A percentile compares a stretch with the other conserved stretches of the same genome.
Evolutionary conservation across 2,888 invertebrate species (phyloP).

Genomic region (Hedychridium roseum): DNA sequence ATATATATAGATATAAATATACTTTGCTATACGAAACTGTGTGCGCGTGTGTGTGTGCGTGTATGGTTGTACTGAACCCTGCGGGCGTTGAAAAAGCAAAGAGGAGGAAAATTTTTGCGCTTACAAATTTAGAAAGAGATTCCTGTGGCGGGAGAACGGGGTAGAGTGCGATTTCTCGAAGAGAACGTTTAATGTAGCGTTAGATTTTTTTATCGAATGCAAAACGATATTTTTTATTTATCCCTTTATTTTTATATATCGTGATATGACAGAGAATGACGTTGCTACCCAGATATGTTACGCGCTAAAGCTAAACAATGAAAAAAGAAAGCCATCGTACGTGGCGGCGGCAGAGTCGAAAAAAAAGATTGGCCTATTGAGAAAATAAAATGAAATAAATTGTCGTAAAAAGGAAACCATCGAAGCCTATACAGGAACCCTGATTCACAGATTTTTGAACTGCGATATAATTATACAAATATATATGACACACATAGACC

Average conservation of each 20-base stretch:
- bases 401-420: conserved; percentile 12
- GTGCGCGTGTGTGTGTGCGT: no score
- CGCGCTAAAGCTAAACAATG: conserved; percentile 5
- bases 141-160: not conserved
- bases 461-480: conserved; percentile 25
- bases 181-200: conserved; percentile 27
- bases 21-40: conserved; percentile 31
- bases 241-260: conserved; percentile 58
- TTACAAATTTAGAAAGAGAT: conserved; percentile 1
- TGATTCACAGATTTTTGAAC: conserved; percentile 29
- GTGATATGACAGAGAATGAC: conserved; percentile 18
- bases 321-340: conserved; percentile 6
- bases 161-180: conserved; percentile 10
- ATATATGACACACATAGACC: conserved; percentile 39
- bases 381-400: conserved; percentile 8
- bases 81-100: conserved; percentile 2
- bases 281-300: conserved; percentile 27
- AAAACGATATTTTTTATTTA: conserved; percentile 58
- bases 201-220: conserved; percentile 51
- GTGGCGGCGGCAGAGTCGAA: not conserved
- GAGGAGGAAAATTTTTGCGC: no score
- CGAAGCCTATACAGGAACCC: conserved; percentile 15
- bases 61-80: conserved; percentile 26
- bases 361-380: no score
- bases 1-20: conserved; percentile 30